phyloP scores from a whole-genome alignment of 2,113 vertebrate genomes.

The Calidris pugnax region DNA sequence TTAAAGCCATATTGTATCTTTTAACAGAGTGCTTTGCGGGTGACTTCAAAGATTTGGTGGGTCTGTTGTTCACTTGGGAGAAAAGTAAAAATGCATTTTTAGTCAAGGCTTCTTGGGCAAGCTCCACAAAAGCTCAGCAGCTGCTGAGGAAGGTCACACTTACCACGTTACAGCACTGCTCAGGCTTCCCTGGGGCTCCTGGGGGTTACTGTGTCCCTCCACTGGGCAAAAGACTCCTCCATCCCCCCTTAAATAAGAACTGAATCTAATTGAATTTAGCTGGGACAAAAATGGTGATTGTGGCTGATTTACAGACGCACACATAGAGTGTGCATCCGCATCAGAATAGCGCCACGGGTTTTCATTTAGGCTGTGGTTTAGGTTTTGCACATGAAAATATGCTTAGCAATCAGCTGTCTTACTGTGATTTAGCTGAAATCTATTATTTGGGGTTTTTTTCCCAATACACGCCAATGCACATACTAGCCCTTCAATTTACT shows the following conservation, averaged over 20 bases:
- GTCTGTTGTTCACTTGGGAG: not conserved
- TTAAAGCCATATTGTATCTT: not conserved
- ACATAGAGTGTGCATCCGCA: not conserved
- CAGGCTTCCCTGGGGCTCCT: not conserved
- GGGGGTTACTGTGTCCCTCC: not conserved
- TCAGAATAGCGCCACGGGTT: fast-evolving
- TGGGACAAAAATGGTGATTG: not conserved
- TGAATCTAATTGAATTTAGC: not conserved
- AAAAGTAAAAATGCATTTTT: not conserved
- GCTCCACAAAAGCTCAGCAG: not conserved
- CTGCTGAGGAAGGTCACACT: not conserved
- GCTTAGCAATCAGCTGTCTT: not conserved
- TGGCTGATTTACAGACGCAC: not conserved
- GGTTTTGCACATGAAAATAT: not conserved
- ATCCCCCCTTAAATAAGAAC: not conserved
- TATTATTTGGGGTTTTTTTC: not conserved
- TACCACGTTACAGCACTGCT: not conserved
- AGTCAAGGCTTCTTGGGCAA: not conserved
- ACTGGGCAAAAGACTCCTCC: not conserved
- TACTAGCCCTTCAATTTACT: not conserved
- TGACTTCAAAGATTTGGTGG: not conserved
- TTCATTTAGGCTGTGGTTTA: not conserved
- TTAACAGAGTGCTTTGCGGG: not conserved
- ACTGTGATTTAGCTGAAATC: not conserved
- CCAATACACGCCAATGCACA: not conserved